Conservation (phyloP, 2,113 vertebrate species). For the Spizaetus ornatus region DNA sequence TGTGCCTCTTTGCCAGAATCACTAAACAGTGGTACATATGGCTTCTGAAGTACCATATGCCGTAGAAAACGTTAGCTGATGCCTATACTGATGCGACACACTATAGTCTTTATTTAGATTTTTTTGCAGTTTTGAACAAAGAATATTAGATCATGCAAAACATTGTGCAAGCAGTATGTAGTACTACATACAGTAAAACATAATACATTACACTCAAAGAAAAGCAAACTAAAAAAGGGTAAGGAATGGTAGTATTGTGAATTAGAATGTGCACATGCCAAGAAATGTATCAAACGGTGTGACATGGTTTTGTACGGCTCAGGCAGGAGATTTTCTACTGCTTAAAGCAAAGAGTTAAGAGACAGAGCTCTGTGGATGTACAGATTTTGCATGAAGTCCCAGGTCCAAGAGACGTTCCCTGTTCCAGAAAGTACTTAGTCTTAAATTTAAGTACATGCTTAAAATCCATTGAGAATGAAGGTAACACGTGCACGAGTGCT, state of each 20-base stretch:
- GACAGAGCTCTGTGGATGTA: background rate
- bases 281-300: background rate
- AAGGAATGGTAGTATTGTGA: background rate
- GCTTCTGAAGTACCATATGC: constrained; percentile 99
- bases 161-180: constrained; percentile 77
- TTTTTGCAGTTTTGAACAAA: constrained; percentile 83
- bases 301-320: background rate
- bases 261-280: constrained; percentile 1
- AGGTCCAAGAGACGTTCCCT: background rate
- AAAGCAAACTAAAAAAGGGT: constrained; percentile 43
- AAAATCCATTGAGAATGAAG: background rate
- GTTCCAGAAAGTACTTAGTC: background rate
- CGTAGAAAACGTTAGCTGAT: constrained; percentile 93
- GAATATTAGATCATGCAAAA: constrained; percentile 80
- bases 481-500: background rate
- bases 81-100: constrained; percentile 88
- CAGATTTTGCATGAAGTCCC: background rate
- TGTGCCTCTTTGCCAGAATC: constrained; percentile 94
- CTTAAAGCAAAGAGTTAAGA: background rate
- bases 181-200: constrained; percentile 44
- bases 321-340: background rate
- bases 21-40: constrained; percentile 99
- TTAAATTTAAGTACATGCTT: background rate
- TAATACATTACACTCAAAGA: constrained; percentile 54
- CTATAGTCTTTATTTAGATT: constrained; percentile 81